phyloP scores from a whole-genome alignment of 2,888 invertebrate genomes.

The Cerceris ruficornis region DNA sequence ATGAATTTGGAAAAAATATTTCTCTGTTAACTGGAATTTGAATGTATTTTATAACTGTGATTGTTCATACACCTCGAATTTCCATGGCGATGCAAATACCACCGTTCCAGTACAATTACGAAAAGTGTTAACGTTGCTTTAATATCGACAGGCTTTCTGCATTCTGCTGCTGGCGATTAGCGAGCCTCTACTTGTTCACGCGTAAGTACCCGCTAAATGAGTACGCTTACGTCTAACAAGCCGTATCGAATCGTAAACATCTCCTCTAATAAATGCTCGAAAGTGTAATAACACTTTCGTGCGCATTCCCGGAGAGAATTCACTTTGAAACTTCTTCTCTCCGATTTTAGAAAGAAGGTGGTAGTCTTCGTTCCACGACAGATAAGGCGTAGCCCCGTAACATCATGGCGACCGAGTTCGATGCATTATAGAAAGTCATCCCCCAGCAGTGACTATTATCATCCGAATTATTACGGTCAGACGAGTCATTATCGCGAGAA shows the following conservation, averaged over 20 bases:
- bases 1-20: too few relatives aligned
- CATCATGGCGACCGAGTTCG: slow-evolving; percentile 48
- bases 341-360: slow-evolving; percentile 65
- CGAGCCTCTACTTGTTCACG: slow-evolving; percentile 65
- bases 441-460: slow-evolving; percentile 25
- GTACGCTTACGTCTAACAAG: neutral
- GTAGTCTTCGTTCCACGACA: slow-evolving; percentile 71
- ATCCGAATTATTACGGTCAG: slow-evolving; percentile 25
- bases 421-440: slow-evolving; percentile 54
- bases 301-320: neutral
- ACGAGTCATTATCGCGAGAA: slow-evolving; percentile 25
- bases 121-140: slow-evolving; percentile 16
- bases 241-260: slow-evolving; percentile 3
- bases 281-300: slow-evolving; percentile 1
- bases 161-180: slow-evolving; percentile 68
- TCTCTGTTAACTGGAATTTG: too few relatives aligned
- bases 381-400: slow-evolving; percentile 66
- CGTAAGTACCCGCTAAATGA: slow-evolving; percentile 64
- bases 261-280: neutral
- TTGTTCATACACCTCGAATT: neutral
- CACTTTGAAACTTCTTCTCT: neutral
- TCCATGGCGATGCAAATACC: too few relatives aligned
- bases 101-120: too few relatives aligned
- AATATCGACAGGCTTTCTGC: slow-evolving; percentile 56
- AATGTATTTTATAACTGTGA: too few relatives aligned